These are phyloP conservation scores for Napeogenes sylphis DNA, from an alignment of 2,888 invertebrate genomes.

Conservation along the genomic window DNA sequence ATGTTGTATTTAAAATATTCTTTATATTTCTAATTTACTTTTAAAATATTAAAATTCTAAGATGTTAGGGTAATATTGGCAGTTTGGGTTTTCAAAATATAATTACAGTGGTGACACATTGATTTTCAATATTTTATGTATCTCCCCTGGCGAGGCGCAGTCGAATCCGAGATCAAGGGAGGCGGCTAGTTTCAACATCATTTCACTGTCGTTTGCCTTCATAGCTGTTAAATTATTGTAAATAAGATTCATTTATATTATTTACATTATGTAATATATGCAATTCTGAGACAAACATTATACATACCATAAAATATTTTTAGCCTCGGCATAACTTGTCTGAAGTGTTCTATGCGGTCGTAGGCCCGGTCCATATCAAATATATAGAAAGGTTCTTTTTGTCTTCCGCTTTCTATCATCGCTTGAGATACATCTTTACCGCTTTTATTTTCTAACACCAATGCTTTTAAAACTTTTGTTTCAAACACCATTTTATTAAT, in stretches of 20 bases:
- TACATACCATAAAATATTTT: slow-evolving; percentile 45
- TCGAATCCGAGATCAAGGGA: slow-evolving; percentile 42
- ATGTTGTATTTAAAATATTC: too few relatives aligned
- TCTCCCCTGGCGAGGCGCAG: slow-evolving; percentile 47
- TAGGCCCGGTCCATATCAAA: slow-evolving; percentile 43
- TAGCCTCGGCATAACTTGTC: slow-evolving; percentile 41
- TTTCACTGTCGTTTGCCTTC: slow-evolving; percentile 44
- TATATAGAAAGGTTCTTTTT: slow-evolving; percentile 43
- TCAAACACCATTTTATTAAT: slow-evolving; percentile 23
- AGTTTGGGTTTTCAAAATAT: too few relatives aligned
- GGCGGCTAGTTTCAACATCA: slow-evolving; percentile 41
- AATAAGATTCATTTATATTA: too few relatives aligned
- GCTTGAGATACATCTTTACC: slow-evolving; percentile 37
- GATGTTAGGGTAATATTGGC: too few relatives aligned
- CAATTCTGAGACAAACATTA: not conserved
- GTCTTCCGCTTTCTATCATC: slow-evolving; percentile 40
- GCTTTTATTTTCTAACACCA: slow-evolving; percentile 33
- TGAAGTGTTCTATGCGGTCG: slow-evolving; percentile 40
- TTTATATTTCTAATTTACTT: too few relatives aligned
- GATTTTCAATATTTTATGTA: slow-evolving; percentile 38
- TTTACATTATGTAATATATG: not conserved
- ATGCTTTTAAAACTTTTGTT: slow-evolving; percentile 17
- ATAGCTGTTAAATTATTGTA: slow-evolving; percentile 42
- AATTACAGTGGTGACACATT: slow-evolving; percentile 39
- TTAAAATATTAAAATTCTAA: too few relatives aligned